A percentile compares a stretch with the other conserved stretches of the same genome.
These are phyloP conservation scores for Hydrozoanthus gracilis DNA, from an alignment of 92 coral and sea anemone species.

Conservation along the genomic window DNA sequence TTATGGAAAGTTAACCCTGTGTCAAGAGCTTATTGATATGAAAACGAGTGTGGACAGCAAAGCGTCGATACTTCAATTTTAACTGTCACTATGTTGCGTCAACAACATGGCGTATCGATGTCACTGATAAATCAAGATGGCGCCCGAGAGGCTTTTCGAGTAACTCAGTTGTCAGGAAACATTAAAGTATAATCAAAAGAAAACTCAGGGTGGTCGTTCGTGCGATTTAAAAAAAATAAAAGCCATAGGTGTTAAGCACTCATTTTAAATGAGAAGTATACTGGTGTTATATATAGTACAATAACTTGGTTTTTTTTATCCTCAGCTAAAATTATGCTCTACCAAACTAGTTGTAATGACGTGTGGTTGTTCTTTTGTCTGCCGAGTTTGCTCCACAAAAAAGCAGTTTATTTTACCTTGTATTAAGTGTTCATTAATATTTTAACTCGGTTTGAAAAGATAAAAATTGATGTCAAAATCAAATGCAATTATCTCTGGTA, in stretches of 20 bases:
- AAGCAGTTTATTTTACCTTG: neutral
- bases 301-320: no score
- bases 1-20: constrained; percentile 29
- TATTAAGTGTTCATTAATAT: neutral
- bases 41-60: constrained; percentile 36
- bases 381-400: neutral
- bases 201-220: neutral
- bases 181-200: neutral
- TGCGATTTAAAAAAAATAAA: neutral
- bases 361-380: no score
- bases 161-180: constrained; percentile 13
- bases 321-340: no score
- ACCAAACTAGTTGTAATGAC: no score
- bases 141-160: constrained; percentile 42
- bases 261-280: no score
- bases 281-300: no score
- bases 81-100: constrained; percentile 40
- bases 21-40: constrained; percentile 44
- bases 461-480: neutral
- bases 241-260: no score
- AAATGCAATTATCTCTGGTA: neutral
- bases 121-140: constrained; percentile 38
- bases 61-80: constrained; percentile 32
- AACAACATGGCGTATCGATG: constrained; percentile 38
- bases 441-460: neutral